Percentiles rank a stretch among this genome's conserved stretches.
Conservation (phyloP, 2,888 invertebrate genomes). For the Zeuzera pyrina region DNA sequence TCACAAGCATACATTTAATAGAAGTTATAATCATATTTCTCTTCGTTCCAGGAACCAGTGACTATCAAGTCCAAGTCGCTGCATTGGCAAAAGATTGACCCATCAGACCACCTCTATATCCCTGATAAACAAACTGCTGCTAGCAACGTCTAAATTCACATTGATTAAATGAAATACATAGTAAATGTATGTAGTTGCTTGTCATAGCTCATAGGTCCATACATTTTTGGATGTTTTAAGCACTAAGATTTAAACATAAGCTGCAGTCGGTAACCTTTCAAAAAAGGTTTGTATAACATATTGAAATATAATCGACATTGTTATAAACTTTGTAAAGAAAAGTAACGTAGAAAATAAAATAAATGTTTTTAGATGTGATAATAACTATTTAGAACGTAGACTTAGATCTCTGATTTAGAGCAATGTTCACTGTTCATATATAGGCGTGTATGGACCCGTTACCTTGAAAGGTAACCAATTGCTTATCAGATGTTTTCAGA, state of each 20-base stretch:
- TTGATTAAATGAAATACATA: background rate
- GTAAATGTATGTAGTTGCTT: background rate
- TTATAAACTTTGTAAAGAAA: no score
- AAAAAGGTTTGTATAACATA: no score
- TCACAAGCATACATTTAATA: background rate
- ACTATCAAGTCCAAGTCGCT: conserved; percentile 54
- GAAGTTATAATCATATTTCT: background rate
- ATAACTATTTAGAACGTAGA: no score
- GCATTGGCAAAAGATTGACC: conserved; percentile 56
- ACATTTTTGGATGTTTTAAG: no score
- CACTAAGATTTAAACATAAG: no score
- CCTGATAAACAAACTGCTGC: conserved; percentile 30
- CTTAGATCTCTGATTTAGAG: no score
- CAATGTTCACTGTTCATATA: no score
- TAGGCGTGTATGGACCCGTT: background rate
- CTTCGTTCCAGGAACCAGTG: conserved; percentile 50
- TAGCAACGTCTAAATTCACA: conserved; percentile 24
- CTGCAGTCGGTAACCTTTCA: no score
- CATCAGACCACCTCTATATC: conserved; percentile 60
- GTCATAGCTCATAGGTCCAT: no score
- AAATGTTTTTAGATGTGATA: no score
- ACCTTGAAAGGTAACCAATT: background rate
- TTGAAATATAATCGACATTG: no score
- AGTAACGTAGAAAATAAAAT: no score
- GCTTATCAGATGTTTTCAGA: background rate